Evolutionary conservation across 2,113 vertebrate genomes (phyloP), one percentile per base, ranked within the genome.

Genomic region (Leptobrachium leishanense): DNA sequence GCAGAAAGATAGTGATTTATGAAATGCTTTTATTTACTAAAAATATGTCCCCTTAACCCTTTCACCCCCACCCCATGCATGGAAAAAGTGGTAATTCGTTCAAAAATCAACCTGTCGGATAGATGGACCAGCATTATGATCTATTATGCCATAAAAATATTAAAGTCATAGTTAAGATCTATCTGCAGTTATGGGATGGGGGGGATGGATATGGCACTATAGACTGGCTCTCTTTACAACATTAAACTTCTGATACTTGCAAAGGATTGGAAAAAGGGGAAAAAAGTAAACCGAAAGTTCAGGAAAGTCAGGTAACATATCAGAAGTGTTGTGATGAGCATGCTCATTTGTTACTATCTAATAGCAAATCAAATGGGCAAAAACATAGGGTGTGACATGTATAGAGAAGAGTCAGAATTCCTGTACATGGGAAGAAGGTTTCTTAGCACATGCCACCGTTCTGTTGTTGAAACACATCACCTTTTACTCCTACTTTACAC

Each of bases 381-480:
- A 77, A n/a, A 31, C 20, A 31, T 31, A 31, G 20, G 20, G 20
- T 31, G 20, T 31, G 83, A 0, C 67, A 72, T 70, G 82, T 13
- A 68, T 73, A 5, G 8, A 72, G 83, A 72, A 74, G 55, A 59
- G 55, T 15, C 55, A 59, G 73, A 59, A 13, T 76, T 70, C 10
- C 59, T 75, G 77, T 82, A 67, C 9, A 0, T 73, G 82, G 81
- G 68, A 83, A 79, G 31, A 44, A 72, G 88, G 77, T 15, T 11
- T 81, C 85, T 91, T 86, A 95, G 77, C 90, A 87, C 43, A 53
- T 63, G 81, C 95, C 95, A 80, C 95, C 95, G 0, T 93, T 95
- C 89, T 97, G 95, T 87, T 95, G 92, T 80, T 95, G 94, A 90
- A 95, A 96, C 83, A 96, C 92, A 41, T 96, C 92, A 2, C 20